Evolutionary conservation across 2,113 vertebrate genomes (phyloP), one percentile per base, ranked within the genome.

Genomic region (Sylvilagus bachmani): DNA sequence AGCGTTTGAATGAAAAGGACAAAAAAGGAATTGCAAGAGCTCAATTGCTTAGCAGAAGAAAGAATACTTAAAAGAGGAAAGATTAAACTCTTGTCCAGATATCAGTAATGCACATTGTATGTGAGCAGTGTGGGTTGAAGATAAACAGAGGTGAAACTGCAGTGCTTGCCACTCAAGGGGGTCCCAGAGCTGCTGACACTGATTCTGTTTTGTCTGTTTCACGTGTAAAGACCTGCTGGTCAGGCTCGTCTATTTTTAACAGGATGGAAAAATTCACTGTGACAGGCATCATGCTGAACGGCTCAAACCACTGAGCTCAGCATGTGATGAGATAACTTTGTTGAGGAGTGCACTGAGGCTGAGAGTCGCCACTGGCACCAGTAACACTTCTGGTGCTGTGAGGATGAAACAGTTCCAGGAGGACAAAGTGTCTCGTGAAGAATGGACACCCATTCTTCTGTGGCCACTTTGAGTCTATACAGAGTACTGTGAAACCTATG

Each of bases 321-420:
- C 99, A 92, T 99, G 99, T 2, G 99, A 99, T 14, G 99, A 99
- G 99, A 99, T 99, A 98, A 98, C 96, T 99, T 99, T 98, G 99
- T 99, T 70, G 99, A 99, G 70, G 99, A 99, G 96, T 99, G 99
- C 97, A 99, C 99, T 58, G 99, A 99, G 96, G 99, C 99, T 13
- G 99, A 99, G 95, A 99, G 99, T 36, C 98, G 98, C 79, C 99
- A 99, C 33, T 99, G 99, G 99, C 99, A 99, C 97, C 99, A 99
- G 99, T 99, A 99, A 96, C 99, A 99, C 98, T 99, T 99, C 96
- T 98, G 99, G 97, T 99, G 99, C 97, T 99, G 99, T 0, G 99
- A 99, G 97, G 99, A 99, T 75, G 99, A 99, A 94, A 99, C 98
- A 0, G 95, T 99, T 89, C 98, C 99, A 74, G 99, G 99, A 27